These are phyloP conservation scores for Meriones unguiculatus DNA, from an alignment of 2,113 vertebrate genomes.

Conservation along the genomic window DNA sequence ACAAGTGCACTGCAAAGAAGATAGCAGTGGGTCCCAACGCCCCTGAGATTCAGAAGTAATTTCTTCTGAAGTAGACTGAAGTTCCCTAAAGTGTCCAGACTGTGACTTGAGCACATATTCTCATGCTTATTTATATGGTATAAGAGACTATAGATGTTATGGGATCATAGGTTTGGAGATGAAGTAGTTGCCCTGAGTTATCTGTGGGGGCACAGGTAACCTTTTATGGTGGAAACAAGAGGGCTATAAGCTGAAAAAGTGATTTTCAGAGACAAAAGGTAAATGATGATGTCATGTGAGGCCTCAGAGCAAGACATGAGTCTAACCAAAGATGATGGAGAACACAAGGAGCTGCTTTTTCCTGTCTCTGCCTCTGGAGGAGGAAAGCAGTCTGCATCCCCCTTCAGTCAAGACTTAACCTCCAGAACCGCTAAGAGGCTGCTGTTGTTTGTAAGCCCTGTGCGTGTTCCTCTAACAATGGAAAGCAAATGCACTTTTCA, in stretches of 20 bases:
- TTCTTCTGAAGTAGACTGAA: not conserved
- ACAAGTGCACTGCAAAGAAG: not conserved
- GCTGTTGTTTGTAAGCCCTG: not conserved
- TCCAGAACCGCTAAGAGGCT: not conserved
- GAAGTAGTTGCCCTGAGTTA: not conserved
- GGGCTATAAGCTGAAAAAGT: not conserved
- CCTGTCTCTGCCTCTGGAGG: not conserved
- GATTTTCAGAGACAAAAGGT: not conserved
- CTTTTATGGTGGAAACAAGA: not conserved
- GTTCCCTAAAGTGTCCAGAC: not conserved
- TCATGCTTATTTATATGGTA: not conserved
- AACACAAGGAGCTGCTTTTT: not conserved
- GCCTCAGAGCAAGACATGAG: not conserved
- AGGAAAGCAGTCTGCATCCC: not conserved
- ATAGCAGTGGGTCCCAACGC: not conserved
- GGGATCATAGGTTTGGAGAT: not conserved
- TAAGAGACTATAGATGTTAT: not conserved
- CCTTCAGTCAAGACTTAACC: not conserved
- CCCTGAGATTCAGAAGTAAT: not conserved
- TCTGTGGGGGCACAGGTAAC: not conserved
- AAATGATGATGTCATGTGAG: fast-evolving
- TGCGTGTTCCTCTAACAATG: not conserved
- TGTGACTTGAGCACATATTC: not conserved
- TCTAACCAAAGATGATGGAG: not conserved
- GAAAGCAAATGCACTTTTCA: not conserved